Evolutionary conservation across 2,888 invertebrate species (phyloP).

Genomic region (Fabriciana adippe): DNA sequence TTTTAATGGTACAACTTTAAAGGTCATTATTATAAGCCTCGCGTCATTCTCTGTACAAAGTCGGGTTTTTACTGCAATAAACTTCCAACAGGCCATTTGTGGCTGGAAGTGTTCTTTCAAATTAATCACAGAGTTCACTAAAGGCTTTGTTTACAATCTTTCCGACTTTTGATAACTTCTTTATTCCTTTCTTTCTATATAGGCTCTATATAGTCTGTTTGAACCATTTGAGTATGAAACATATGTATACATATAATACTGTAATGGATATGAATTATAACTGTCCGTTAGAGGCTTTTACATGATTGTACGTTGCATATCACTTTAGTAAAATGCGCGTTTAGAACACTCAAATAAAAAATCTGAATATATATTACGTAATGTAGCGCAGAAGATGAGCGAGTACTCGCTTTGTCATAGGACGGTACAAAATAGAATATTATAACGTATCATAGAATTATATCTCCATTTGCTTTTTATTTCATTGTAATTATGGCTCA

Average conservation of each 20-base stretch:
- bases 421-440: constrained; percentile 6
- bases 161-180: constrained; percentile 61
- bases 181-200: constrained; percentile 53
- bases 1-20: constrained; percentile 69
- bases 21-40: constrained; percentile 71
- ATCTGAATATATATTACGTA: constrained; percentile 6
- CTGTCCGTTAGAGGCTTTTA: neutral
- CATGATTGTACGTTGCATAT: neutral
- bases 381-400: neutral
- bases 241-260: too few relatives aligned
- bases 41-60: constrained; percentile 69
- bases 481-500: constrained; percentile 6
- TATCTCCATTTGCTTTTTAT: constrained; percentile 12
- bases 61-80: constrained; percentile 77
- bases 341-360: constrained; percentile 18
- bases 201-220: too few relatives aligned
- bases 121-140: constrained; percentile 72
- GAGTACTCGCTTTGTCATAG: constrained; percentile 7
- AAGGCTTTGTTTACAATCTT: constrained; percentile 57
- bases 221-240: too few relatives aligned
- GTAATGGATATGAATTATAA: neutral
- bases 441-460: neutral
- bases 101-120: constrained; percentile 70
- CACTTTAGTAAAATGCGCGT: constrained; percentile 22
- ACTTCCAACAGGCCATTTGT: constrained; percentile 78